These are phyloP conservation scores for Vulpes vulpes DNA, from an alignment of 2,113 vertebrate genomes.

Conservation along the genomic window DNA sequence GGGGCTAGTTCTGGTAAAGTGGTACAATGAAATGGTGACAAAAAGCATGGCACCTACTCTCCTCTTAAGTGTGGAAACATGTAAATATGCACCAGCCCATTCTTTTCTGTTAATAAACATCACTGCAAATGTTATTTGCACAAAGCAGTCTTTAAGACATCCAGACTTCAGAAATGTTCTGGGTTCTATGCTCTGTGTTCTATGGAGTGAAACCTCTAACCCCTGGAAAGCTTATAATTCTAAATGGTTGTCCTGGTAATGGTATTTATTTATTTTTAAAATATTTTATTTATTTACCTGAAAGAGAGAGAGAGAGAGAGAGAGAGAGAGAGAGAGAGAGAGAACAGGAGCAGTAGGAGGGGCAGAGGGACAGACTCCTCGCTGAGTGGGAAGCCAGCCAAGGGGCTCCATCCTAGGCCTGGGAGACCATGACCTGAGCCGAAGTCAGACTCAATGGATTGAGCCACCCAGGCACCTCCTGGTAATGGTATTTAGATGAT, in stretches of 20 bases:
- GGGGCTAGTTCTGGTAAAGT: not conserved
- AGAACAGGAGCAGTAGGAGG: not conserved
- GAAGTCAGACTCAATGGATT: not conserved
- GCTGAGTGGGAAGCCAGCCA: not conserved
- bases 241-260: not conserved
- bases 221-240: not conserved
- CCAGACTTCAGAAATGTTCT: constrained; percentile 13
- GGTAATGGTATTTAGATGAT: not conserved
- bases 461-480: not conserved
- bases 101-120: not conserved
- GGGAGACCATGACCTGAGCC: not conserved
- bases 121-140: not conserved
- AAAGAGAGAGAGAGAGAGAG: not conserved
- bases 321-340: not conserved
- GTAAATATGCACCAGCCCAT: not conserved
- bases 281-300: not conserved
- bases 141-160: not conserved
- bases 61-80: not conserved
- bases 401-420: not conserved
- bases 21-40: not conserved
- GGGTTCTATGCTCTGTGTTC: not conserved
- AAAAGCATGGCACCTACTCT: not conserved
- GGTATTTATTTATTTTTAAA: not conserved
- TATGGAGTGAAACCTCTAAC: not conserved
- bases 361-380: not conserved